Percentiles rank a stretch among this genome's conserved stretches.
Conservation (phyloP, 2,113 vertebrate species). For the Terrapene triunguis region DNA sequence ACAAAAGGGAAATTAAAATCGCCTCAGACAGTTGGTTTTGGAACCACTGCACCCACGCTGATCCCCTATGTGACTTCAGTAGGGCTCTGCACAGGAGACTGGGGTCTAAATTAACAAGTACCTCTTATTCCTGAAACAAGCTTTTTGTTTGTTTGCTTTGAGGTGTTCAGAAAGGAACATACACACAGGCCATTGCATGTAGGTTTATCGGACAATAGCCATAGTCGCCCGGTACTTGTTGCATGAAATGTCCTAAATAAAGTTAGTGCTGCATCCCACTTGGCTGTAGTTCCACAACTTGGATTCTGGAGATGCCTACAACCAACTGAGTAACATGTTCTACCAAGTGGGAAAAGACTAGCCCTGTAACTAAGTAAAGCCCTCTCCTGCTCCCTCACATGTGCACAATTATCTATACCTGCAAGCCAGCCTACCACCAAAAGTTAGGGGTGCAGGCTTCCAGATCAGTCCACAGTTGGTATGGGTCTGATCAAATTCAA, state of each 20-base stretch:
- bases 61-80: not conserved
- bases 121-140: rapidly evolving
- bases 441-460: not conserved
- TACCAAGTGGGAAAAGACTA: not conserved
- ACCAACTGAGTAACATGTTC: rapidly evolving
- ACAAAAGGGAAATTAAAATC: constrained; percentile 38
- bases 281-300: not conserved
- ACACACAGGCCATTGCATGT: rapidly evolving
- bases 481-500: not conserved
- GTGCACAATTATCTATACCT: not conserved
- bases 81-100: not conserved
- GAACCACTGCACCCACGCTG: not conserved
- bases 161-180: not conserved
- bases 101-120: not conserved
- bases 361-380: not conserved
- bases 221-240: not conserved
- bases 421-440: not conserved
- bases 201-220: not conserved
- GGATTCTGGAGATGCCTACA: not conserved
- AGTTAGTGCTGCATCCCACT: not conserved
- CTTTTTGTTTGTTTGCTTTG: not conserved
- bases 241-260: rapidly evolving
- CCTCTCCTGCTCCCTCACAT: not conserved
- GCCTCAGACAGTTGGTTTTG: not conserved
- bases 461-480: not conserved